Base-by-base conservation (phyloP, 2,113 vertebrate species). In the Hippocampus abdominalis region DNA sequence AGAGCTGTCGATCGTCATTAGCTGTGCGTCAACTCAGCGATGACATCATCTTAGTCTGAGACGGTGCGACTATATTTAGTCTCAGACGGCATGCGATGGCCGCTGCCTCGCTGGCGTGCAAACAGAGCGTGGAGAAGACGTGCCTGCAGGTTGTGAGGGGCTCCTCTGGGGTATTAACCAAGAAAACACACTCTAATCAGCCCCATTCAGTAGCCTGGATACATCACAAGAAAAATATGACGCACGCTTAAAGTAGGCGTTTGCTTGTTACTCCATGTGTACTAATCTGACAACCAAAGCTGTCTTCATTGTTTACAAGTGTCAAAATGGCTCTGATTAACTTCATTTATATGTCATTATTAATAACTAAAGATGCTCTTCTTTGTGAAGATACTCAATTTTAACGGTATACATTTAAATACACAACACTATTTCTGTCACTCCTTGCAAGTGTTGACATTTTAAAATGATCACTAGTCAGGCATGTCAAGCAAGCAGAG, bases 31-130 rank as follows among this genome's bases (percentile, higher is more conserved):
- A 25, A 42, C 42, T 64, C 23, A 16, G 63, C 42, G 42, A 27
- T 64, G 63, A 64, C 63, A 46, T 64, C 63, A 64, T 64, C 15
- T 42, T 42, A 8, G 42, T 64, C 42, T 64, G 39, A 64, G 42
- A 64, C 42, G 15, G 23, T 3, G 42, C 3, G 40, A 42, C 15
- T 64, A 64, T 27, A 64, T 64, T 64, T 64, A 64, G 63, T 42
- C 42, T 64, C 63, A 27, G 63, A 64, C 63, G 13, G n/a, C n/a
- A 40, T 46, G 62, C 39, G 40, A 23, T 42, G 62, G 20, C 36
- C 20, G 32, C 62, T 15, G 39, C 39, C n/a, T 42, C 62, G 1
- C 62, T 64, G 40, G 62, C 40, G 25, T 23, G 62, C 40, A 20
- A 64, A 64, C 42, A 64, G 40, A 64, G 63, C 6, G 40, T 3